Evolutionary conservation across 2,113 vertebrate genomes (phyloP).

Genomic region (Archocentrus centrarchus): DNA sequence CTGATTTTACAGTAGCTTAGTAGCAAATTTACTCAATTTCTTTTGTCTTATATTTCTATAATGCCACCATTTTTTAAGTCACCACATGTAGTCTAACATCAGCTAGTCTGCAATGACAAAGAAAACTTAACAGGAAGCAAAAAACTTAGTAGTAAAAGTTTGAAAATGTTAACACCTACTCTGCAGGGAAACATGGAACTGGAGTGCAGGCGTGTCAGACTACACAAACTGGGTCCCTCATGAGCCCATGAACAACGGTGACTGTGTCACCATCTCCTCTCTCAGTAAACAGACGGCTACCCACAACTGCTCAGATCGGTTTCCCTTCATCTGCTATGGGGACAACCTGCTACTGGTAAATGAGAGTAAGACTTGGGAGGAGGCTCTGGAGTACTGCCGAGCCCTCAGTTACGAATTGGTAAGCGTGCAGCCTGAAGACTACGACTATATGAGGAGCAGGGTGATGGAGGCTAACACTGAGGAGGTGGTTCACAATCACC

Average conservation of each 20-base stretch:
- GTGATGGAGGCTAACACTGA: conserved; percentile 12
- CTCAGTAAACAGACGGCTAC: accelerated
- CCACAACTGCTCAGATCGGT: background rate
- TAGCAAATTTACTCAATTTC: background rate
- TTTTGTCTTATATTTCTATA: too few species aligned
- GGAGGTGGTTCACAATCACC: conserved; percentile 20
- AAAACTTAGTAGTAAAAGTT: background rate
- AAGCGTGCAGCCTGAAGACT: conserved; percentile 43
- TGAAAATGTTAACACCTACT: background rate
- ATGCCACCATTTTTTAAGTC: background rate
- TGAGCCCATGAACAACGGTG: accelerated
- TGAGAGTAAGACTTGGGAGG: conserved; percentile 57
- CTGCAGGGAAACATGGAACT: conserved; percentile 27
- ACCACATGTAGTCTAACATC: background rate
- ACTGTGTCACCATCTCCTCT: conserved; percentile 46
- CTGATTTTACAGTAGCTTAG: too few species aligned
- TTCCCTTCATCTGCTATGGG: conserved; percentile 21
- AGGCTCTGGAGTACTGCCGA: conserved; percentile 49
- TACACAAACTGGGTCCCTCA: background rate
- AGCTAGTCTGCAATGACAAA: background rate
- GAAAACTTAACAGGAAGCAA: too few species aligned
- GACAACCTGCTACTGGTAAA: conserved; percentile 52
- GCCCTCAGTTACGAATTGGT: background rate
- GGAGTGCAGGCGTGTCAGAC: background rate
- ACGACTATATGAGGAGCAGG: background rate